Evolutionary conservation across 1,140 invertebrate species (phyloP), one percentile per base, ranked within the genome.

Genomic region (Mamestra configurata): DNA sequence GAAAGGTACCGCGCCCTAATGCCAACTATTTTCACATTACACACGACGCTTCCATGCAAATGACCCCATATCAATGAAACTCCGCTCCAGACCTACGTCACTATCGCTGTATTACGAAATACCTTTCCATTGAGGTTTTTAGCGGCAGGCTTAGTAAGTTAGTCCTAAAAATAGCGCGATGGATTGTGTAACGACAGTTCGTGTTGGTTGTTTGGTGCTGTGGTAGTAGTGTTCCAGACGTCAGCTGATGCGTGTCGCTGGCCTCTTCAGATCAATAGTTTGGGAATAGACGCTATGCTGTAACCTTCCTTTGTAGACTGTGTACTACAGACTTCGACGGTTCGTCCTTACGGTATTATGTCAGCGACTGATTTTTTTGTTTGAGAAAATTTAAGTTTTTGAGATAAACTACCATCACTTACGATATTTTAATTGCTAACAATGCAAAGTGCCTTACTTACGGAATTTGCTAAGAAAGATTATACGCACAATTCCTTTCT

Each of bases 1-100:
- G 81, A 85, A 84, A 88, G 85, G 85, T 88, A 87, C 70, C 57
- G 46, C 53, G 35, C 37, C 27, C 57, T 77, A 59, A 49, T 70
- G 59, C 49, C 35, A 51, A 68, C 43, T 37, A 80, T 46, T 46
- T 61, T 66, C 31, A 75, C 20, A 53, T 66, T 53, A 72, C 40
- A 64, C 59, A 66, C 75, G 46, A 43, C 61, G 61, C 46, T 66
- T 53, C 59, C 27, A 66, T 77, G 75, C 61, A 76, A 64, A 77
- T 68, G 59, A 77, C 46, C 31, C 31, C 43, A 70, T 46, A 68
- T 68, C 61, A 77, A 77, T 68, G 46, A 77, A 77, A 68, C 35
- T 66, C 24, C 43, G 75, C 40, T 46, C 43, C 13, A 76, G 46
- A 64, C 57, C n/a, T 49, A 61, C 40, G 73, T 61, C 37, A 64